phyloP scores from a whole-genome alignment of 2,888 invertebrate species.

The Furcula furcula region DNA sequence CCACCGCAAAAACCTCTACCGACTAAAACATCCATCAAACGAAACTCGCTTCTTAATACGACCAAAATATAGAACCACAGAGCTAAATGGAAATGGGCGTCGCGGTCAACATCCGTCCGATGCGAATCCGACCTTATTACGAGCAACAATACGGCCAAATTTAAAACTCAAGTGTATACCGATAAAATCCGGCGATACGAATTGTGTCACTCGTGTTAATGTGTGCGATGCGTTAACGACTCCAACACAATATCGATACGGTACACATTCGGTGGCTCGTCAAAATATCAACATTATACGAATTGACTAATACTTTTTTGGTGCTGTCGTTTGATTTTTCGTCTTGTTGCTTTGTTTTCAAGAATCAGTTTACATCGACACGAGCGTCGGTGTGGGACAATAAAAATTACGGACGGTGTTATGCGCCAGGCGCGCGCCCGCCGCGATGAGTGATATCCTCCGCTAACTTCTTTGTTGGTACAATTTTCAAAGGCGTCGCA shows the following conservation, averaged over 20 bases:
- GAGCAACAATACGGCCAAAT: constrained; percentile 43
- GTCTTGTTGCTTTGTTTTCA: constrained; percentile 48
- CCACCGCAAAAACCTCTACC: constrained; percentile 56
- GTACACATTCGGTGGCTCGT: constrained; percentile 63
- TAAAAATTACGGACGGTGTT: constrained; percentile 71
- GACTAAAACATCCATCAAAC: constrained; percentile 69
- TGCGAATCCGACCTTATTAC: constrained; percentile 45
- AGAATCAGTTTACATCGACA: constrained; percentile 59
- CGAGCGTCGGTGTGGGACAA: constrained; percentile 54
- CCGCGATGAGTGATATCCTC: constrained; percentile 69
- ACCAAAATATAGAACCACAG: constrained; percentile 63
- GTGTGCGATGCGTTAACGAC: constrained; percentile 62
- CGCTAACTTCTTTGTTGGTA: constrained; percentile 62
- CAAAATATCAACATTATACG: constrained; percentile 70
- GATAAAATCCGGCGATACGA: constrained; percentile 47
- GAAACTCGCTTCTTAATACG: constrained; percentile 64
- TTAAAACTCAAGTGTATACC: constrained; percentile 33
- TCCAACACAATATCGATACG: constrained; percentile 59
- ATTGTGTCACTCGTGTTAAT: constrained; percentile 61
- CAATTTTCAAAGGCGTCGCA: constrained; percentile 47
- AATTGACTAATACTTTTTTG: constrained; percentile 57
- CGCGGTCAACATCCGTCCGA: constrained; percentile 21
- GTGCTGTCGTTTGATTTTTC: constrained; percentile 51
- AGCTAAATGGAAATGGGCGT: constrained; percentile 59
- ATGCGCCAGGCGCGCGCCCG: constrained; percentile 59